Percentiles rank a stretch among this genome's conserved stretches.
These are phyloP conservation scores for Lasioglossum morio DNA, from an alignment of 2,888 invertebrate species.

Conservation along the genomic window DNA sequence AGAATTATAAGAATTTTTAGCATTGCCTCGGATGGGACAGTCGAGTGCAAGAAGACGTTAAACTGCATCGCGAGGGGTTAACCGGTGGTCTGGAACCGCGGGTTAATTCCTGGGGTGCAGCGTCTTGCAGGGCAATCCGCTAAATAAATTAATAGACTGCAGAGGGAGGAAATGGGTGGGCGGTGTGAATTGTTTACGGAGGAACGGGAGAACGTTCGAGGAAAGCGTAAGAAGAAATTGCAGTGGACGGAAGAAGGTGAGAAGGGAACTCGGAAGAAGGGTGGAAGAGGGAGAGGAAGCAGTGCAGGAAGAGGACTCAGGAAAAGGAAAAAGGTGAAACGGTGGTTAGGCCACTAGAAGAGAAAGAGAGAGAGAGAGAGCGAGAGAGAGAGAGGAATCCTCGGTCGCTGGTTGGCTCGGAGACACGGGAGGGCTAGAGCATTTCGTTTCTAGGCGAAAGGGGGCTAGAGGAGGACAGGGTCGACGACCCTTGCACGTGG, in stretches of 20 bases:
- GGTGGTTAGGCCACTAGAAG: slow-evolving; percentile 1
- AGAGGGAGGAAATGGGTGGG: background rate
- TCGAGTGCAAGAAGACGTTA: background rate
- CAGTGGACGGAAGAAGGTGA: background rate
- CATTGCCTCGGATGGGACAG: too few relatives aligned
- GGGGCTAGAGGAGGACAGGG: slow-evolving; percentile 72
- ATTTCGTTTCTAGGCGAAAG: slow-evolving; percentile 67
- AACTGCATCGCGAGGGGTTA: background rate
- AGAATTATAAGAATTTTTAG: background rate
- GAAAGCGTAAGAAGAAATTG: slow-evolving; percentile 11
- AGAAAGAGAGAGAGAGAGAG: background rate
- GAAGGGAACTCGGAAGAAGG: slow-evolving; percentile 20
- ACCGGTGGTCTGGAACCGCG: background rate
- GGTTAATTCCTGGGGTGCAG: background rate
- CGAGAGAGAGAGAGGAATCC: slow-evolving; percentile 25
- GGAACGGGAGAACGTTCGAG: background rate
- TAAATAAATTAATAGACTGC: slow-evolving; percentile 8
- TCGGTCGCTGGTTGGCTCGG: slow-evolving; percentile 30
- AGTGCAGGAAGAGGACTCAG: slow-evolving; percentile 17
- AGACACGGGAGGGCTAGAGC: slow-evolving; percentile 30
- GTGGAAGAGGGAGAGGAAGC: background rate
- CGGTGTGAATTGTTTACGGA: slow-evolving; percentile 3
- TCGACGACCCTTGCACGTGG: slow-evolving; percentile 83
- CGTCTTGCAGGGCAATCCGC: background rate
- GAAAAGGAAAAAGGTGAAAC: slow-evolving; percentile 2